Evolutionary conservation across 2,797 vertebrate species (phyloP), one percentile per base, ranked within the genome.

Genomic region (Cynodonichthys magdalenae): DNA sequence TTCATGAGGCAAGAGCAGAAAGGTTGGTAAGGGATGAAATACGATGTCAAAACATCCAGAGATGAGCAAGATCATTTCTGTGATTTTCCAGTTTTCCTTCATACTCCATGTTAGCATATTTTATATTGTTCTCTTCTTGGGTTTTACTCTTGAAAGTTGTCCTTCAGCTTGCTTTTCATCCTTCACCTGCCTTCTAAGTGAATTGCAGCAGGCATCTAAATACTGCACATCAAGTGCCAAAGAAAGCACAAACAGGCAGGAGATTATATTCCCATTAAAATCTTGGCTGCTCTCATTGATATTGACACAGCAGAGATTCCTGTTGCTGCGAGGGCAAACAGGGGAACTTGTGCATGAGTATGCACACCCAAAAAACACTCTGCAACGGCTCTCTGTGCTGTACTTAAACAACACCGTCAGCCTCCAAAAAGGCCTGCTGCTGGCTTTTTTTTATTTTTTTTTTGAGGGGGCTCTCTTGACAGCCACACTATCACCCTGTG

Each of bases 191-290:
- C 39, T 65, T 53, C 9, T 19, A 48, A n/a, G 41, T 27, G 54
- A 80, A 70, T 66, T 67, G 63, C 71, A 74, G 57, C 66, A 61
- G 72, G 68, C 45, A 65, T 49, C 57, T 51, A 76, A 74, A 57
- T 68, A 75, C 69, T 18, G 45, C 45, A 48, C 68, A 55, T 57
- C 44, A 72, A 69, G 49, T 71, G 80, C 74, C 71, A 77, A 75
- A 57, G 66, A 80, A 79, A 80, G 71, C 87, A 80, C 81, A 85
- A 83, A 87, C 75, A 87, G 63, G 66, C 71, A 74, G 64, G 78
- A 83, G 76, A 89, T 87, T 86, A 85, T 77, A 86, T 83, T 89
- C 79, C 83, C 83, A 88, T 85, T 84, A 85, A 85, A 86, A 86
- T 87, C 77, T 89, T 89, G 87, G 87, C 85, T 84, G 66, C 73